Evolutionary conservation across 35 echinoderm and acorn worm genomes (phyloP).

Genomic region (Apostichopus californicus): DNA sequence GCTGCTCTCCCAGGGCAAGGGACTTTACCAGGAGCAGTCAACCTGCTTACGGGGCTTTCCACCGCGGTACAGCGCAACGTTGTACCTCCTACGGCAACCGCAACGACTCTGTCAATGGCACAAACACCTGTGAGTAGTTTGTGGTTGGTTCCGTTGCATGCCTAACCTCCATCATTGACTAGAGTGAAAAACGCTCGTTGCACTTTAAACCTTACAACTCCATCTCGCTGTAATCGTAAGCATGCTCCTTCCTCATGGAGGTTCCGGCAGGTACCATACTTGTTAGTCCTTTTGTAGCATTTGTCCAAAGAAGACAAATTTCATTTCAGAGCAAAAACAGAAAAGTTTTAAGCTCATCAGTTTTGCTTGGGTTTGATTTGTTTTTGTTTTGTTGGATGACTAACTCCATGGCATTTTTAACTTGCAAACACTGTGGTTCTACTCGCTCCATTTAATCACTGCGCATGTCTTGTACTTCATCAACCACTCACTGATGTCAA

Average conservation of each 20-base stretch:
- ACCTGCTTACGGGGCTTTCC: neutral
- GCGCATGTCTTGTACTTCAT: neutral
- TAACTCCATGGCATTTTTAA: neutral
- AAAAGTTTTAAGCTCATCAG: neutral
- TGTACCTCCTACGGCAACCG: neutral
- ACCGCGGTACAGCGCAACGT: neutral
- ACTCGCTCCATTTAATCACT: neutral
- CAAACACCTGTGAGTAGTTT: slow-evolving; percentile 51
- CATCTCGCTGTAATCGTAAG: no score
- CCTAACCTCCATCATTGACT: slow-evolving; percentile 18
- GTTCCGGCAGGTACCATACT: no score
- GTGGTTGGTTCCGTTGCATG: slow-evolving; percentile 44
- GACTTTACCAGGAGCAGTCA: neutral
- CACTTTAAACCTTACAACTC: neutral
- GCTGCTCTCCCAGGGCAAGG: slow-evolving; percentile 23
- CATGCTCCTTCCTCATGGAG: no score
- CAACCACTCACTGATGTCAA: neutral
- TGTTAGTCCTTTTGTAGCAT: no score
- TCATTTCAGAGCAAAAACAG: neutral
- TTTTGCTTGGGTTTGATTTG: neutral
- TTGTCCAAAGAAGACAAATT: no score
- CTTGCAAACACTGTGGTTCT: neutral
- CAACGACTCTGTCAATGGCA: slow-evolving; percentile 17
- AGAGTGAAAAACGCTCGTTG: neutral
- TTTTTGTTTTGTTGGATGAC: neutral